Evolutionary conservation across 2,797 vertebrate genomes (phyloP).

Genomic region (Chaetophractus vellerosus): DNA sequence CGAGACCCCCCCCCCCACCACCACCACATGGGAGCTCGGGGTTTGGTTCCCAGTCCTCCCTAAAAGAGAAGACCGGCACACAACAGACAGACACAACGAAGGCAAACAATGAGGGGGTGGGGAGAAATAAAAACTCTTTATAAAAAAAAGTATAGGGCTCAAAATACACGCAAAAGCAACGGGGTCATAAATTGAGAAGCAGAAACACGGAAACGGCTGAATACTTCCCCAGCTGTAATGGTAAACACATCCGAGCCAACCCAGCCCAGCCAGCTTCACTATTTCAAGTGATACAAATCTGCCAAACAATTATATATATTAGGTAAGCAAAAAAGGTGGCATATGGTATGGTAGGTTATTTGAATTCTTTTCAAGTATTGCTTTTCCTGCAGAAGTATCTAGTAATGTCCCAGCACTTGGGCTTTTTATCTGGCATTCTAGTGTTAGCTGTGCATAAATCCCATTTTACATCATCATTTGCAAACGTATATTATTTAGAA

Average conservation of each 20-base stretch:
- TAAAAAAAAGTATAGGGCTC: no score
- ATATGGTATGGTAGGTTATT: background rate
- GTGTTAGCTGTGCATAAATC: background rate
- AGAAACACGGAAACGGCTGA: background rate
- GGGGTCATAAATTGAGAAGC: background rate
- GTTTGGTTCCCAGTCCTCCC: no score
- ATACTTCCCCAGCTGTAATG: background rate
- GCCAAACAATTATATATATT: slow-evolving; percentile 16
- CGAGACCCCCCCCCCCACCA: no score
- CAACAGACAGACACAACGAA: no score
- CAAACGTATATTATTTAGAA: slow-evolving; percentile 56
- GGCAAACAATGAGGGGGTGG: no score
- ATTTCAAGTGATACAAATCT: slow-evolving; percentile 3
- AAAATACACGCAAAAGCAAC: slow-evolving; percentile 1
- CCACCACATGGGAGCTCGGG: no score
- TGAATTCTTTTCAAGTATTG: slow-evolving; percentile 27
- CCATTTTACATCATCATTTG: background rate
- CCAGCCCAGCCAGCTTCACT: background rate
- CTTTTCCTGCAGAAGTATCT: slow-evolving; percentile 27
- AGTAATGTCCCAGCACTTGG: background rate
- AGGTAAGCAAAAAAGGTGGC: background rate
- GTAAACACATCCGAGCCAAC: background rate
- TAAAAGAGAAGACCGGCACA: no score
- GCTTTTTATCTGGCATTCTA: background rate
- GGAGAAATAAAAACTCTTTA: no score